Evolutionary conservation across 2,888 invertebrate genomes (phyloP), one percentile per base, ranked within the genome.

Genomic region (Phortica okadai): DNA sequence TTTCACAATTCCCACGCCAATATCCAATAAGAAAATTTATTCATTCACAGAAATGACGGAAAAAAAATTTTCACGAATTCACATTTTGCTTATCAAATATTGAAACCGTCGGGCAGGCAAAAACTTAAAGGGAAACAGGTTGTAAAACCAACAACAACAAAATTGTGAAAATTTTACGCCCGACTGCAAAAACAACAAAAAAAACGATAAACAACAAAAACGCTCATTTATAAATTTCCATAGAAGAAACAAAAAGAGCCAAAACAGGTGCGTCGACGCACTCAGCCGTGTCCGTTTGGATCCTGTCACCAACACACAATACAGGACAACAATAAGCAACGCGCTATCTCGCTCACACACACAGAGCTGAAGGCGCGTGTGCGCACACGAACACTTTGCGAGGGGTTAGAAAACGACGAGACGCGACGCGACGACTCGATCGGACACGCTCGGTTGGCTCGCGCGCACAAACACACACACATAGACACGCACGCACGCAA

Each of bases 221-320:
- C 33, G 33, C 33, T 33, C 33, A 33, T 33, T 33, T 33, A 33
- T 41, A 16, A n/a, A 44, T 11, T 44, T 7, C n/a, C 16, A 50
- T 45, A 69, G 5, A 50, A 69, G 45, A 69, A 69, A 16, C 16
- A 16, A 8, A 45, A n/a, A 11, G 33, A 67, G 16, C 8, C 21
- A 73, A 77, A 80, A 85, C 85, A 88, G 85, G 85, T 85, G 85
- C 85, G 78, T 85, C 77, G 45, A 75, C 74, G 77, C 85, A 85
- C 74, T 81, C 79, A 81, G 81, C 82, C 88, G 85, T 84, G 85
- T 88, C 88, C 85, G 21, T 62, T 10, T 62, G 10, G 50, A 50
- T 50, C 50, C 50, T 50, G 50, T 50, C 33, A 33, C 33, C 33
- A 33, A 33, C 33, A 33, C 66, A 33, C 41, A 8, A 64, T 4